Evolutionary conservation across 1,140 invertebrate species (phyloP).

Genomic region (Atta texana): DNA sequence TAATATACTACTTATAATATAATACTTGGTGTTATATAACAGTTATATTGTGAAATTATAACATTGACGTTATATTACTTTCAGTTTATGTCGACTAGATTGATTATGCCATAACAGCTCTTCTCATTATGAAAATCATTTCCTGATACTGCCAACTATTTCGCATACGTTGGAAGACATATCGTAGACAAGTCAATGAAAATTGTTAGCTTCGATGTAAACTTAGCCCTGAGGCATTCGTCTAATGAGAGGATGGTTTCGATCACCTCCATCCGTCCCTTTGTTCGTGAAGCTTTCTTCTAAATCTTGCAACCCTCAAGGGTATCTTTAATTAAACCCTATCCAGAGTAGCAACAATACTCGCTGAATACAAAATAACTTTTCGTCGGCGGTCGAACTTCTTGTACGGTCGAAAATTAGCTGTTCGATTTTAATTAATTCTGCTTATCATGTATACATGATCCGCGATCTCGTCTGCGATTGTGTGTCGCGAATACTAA

Average conservation of each 20-base stretch:
- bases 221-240: slow-evolving; percentile 31
- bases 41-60: no score
- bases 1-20: no score
- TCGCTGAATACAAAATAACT: slow-evolving; percentile 34
- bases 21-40: no score
- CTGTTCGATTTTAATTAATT: slow-evolving; percentile 14
- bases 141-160: not conserved
- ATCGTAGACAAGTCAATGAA: slow-evolving; percentile 22
- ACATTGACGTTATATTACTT: no score
- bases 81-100: no score
- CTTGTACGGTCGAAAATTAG: not conserved
- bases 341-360: slow-evolving; percentile 33
- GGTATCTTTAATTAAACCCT: slow-evolving; percentile 53
- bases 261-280: slow-evolving; percentile 25
- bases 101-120: not conserved
- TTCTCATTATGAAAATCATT: not conserved
- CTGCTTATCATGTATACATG: not conserved
- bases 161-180: not conserved
- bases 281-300: slow-evolving; percentile 49
- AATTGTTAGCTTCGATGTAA: slow-evolving; percentile 30
- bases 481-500: not conserved
- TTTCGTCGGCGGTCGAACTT: slow-evolving; percentile 4
- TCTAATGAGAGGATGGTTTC: slow-evolving; percentile 44
- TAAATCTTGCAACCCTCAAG: slow-evolving; percentile 27
- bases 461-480: not conserved